Evolutionary conservation across 1,140 invertebrate species (phyloP).

Genomic region (Drosophila mojavensis): DNA sequence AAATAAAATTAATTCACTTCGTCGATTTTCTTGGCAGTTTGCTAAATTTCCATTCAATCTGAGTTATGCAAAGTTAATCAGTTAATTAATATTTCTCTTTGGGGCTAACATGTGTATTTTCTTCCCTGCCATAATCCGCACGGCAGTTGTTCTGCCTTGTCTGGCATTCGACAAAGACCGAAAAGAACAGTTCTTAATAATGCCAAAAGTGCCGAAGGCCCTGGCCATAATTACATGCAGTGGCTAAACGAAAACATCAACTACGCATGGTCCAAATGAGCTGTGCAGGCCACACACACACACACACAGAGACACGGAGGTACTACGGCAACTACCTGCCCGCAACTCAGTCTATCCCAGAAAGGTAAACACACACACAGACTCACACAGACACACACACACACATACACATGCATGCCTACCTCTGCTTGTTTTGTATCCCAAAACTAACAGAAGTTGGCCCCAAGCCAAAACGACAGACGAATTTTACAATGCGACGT

Average conservation of each 20-base stretch:
- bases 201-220: slow-evolving; percentile 29
- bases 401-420: slow-evolving; percentile 33
- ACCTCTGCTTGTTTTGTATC: slow-evolving; percentile 47
- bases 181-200: slow-evolving; percentile 40
- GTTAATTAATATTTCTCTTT: background rate
- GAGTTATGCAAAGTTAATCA: too few relatives aligned
- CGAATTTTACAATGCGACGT: slow-evolving; percentile 42
- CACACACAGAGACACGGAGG: background rate
- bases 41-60: background rate
- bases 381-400: slow-evolving; percentile 40
- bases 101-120: background rate
- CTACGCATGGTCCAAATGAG: slow-evolving; percentile 34
- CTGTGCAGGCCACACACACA: slow-evolving; percentile 19
- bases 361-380: background rate
- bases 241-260: slow-evolving; percentile 42
- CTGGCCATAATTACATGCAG: slow-evolving; percentile 42
- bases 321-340: slow-evolving; percentile 2
- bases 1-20: background rate
- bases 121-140: background rate
- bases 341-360: slow-evolving; percentile 18
- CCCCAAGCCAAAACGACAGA: slow-evolving; percentile 41
- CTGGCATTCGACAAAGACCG: background rate
- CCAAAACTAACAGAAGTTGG: slow-evolving; percentile 59
- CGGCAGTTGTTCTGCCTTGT: background rate
- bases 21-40: background rate